Conservation (phyloP, 2,888 invertebrate genomes). For the Oeneis ivallda region DNA sequence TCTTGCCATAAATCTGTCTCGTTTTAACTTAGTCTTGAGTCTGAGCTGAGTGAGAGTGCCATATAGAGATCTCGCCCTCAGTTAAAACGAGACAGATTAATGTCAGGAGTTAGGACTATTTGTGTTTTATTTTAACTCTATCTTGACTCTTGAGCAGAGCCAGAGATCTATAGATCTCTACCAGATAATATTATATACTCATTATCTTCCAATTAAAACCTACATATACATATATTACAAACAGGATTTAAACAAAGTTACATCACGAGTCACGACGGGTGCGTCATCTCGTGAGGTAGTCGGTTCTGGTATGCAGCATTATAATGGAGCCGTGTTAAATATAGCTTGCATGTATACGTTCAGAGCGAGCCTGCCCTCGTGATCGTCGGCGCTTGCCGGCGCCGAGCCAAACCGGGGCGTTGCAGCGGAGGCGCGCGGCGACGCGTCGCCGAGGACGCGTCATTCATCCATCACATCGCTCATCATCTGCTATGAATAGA, state of each 20-base stretch:
- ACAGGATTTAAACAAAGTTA: conserved; percentile 53
- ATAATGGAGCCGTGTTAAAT: conserved; percentile 49
- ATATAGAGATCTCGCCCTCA: too few species aligned
- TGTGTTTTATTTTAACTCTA: too few species aligned
- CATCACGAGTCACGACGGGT: conserved; percentile 61
- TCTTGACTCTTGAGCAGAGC: too few species aligned
- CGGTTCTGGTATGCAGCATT: conserved; percentile 49
- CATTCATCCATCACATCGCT: conserved; percentile 74
- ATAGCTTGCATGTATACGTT: conserved; percentile 46
- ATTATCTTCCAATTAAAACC: too few species aligned
- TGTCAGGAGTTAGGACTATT: too few species aligned
- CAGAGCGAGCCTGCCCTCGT: conserved; percentile 51
- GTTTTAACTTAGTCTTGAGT: too few species aligned
- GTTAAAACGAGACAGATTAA: too few species aligned
- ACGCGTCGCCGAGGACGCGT: conserved; percentile 67
- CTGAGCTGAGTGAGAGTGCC: too few species aligned
- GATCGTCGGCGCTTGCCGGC: conserved; percentile 51
- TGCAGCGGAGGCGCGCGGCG: conserved; percentile 43
- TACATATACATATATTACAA: too few species aligned
- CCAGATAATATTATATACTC: too few species aligned
- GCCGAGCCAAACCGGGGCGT: conserved; percentile 53
- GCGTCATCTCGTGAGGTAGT: conserved; percentile 59
- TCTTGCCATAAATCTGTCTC: too few species aligned
- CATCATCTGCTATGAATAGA: conserved; percentile 76
- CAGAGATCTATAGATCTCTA: too few species aligned